Percentiles rank a stretch among this genome's conserved stretches.
Evolutionary conservation across 2,888 invertebrate species (phyloP).

Genomic region (Drosophila vallismaia): DNA sequence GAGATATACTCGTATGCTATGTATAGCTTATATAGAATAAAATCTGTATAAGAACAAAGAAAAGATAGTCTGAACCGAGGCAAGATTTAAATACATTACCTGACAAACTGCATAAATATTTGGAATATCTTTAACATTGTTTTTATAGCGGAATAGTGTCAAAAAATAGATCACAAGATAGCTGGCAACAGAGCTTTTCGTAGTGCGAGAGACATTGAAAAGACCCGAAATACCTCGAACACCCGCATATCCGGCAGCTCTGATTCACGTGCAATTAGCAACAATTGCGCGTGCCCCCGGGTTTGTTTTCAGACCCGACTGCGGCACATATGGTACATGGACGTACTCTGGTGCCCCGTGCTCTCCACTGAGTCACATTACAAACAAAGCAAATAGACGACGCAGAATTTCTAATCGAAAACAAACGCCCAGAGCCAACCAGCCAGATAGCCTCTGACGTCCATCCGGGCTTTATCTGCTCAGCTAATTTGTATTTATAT

Average conservation of each 20-base stretch:
- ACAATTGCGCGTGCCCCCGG: constrained; percentile 18
- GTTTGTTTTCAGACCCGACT: background rate
- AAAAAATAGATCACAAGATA: constrained; percentile 3
- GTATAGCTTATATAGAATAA: background rate
- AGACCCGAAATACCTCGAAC: background rate
- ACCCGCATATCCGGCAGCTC: constrained; percentile 5
- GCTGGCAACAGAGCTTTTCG: background rate
- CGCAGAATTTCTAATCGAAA: constrained; percentile 49
- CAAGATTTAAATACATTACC: background rate
- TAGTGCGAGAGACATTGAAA: background rate
- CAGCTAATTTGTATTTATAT: background rate
- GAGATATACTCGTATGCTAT: background rate
- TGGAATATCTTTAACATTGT: background rate
- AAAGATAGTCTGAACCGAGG: background rate
- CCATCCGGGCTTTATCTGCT: constrained; percentile 7
- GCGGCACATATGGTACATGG: constrained; percentile 13
- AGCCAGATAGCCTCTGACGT: constrained; percentile 35
- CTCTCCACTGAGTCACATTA: constrained; percentile 47
- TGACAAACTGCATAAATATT: too few species aligned
- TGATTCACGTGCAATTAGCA: constrained; percentile 38
- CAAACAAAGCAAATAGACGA: constrained; percentile 36
- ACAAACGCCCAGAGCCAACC: constrained; percentile 23
- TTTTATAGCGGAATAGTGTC: background rate
- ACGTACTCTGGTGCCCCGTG: constrained; percentile 2
- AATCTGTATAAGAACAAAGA: background rate